These are phyloP conservation scores for Clostera curtula DNA, from an alignment of 2,888 invertebrate genomes.

Conservation along the genomic window DNA sequence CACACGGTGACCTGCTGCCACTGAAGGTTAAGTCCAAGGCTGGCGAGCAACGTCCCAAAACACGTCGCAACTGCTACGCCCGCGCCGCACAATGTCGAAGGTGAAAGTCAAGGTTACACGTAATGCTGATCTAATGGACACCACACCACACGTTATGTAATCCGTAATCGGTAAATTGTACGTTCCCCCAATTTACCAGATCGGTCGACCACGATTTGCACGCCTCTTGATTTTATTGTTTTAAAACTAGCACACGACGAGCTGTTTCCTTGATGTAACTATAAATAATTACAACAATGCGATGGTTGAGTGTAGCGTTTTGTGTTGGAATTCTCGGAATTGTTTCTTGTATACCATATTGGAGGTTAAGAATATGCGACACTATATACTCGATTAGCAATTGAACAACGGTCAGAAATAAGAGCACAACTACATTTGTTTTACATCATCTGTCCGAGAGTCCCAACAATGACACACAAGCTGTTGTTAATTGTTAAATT, in stretches of 20 bases:
- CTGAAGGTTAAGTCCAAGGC: conserved; percentile 38
- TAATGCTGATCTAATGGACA: conserved; percentile 28
- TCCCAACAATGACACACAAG: no score
- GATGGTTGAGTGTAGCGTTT: no score
- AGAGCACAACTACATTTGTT: no score
- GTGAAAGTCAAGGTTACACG: conserved; percentile 52
- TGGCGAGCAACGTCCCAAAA: conserved; percentile 31
- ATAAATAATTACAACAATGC: no score
- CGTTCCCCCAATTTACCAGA: conserved; percentile 11
- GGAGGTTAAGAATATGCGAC: no score
- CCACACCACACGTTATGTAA: conserved; percentile 38
- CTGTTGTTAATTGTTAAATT: no score
- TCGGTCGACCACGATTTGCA: conserved; percentile 8
- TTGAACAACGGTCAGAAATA: no score
- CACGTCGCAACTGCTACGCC: conserved; percentile 22
- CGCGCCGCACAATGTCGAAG: conserved; percentile 34
- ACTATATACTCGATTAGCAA: no score
- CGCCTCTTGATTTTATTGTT: conserved; percentile 11
- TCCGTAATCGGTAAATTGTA: conserved; percentile 14
- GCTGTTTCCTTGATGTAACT: background rate
- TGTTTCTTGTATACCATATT: no score
- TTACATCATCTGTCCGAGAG: no score
- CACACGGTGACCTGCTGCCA: conserved; percentile 6
- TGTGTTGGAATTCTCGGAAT: no score
- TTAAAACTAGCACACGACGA: background rate